phyloP scores from a whole-genome alignment of 2,113 vertebrate species.

The Danionella cerebrum region DNA sequence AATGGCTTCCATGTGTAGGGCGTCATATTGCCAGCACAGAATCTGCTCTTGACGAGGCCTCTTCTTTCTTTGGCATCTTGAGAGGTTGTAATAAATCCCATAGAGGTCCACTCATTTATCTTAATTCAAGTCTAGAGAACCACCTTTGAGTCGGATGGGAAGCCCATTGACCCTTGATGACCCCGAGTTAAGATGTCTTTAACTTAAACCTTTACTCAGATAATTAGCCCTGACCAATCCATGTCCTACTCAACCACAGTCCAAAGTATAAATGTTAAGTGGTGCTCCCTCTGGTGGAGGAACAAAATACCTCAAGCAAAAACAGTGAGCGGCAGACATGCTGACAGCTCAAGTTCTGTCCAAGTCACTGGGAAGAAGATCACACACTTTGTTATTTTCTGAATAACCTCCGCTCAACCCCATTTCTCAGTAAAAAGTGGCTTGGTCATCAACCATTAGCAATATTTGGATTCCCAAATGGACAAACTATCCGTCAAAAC shows the following conservation, averaged over 20 bases:
- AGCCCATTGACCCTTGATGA: not conserved
- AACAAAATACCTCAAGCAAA: not conserved
- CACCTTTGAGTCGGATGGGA: not conserved
- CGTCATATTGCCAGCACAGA: constrained; percentile 20
- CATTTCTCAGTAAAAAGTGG: not conserved
- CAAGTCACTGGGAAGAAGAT: not conserved
- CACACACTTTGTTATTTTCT: not conserved
- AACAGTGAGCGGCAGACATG: not conserved
- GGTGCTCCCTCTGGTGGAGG: constrained; percentile 2
- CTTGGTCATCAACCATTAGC: not conserved
- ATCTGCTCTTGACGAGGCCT: constrained; percentile 2
- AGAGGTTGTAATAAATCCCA: no score
- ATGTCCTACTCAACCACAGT: not conserved
- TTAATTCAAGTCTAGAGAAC: not conserved
- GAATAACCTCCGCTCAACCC: not conserved
- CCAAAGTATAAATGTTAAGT: not conserved
- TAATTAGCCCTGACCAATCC: not conserved
- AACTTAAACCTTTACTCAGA: no score
- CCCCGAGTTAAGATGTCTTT: not conserved
- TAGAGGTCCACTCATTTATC: not conserved
- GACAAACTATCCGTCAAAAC: not conserved
- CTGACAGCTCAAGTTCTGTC: not conserved
- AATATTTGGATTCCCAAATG: not conserved
- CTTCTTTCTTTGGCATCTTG: not conserved
- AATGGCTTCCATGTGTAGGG: constrained; percentile 45